Percentiles rank a stretch among this genome's conserved stretches.
These are phyloP conservation scores for Nasonia oneida DNA, from an alignment of 2,888 invertebrate genomes.

Conservation along the genomic window DNA sequence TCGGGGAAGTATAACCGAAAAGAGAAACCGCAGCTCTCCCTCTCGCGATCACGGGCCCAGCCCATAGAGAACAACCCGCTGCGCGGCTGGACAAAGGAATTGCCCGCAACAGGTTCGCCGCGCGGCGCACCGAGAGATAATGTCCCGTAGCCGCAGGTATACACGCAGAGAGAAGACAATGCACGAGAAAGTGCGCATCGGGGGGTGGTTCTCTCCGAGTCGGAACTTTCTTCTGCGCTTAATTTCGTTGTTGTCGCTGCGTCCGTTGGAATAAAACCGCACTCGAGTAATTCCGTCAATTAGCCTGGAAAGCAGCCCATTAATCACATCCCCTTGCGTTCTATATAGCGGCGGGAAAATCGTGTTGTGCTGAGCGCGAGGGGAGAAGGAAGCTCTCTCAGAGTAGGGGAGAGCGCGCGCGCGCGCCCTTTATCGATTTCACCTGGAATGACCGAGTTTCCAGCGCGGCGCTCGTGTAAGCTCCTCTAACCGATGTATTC, in stretches of 20 bases:
- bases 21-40: not conserved
- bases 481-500: not conserved
- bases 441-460: conserved; percentile 63
- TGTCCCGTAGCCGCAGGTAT: conserved; percentile 40
- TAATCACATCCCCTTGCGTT: conserved; percentile 14
- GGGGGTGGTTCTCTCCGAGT: not conserved
- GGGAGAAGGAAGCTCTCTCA: not conserved
- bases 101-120: conserved; percentile 51
- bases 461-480: not conserved
- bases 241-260: not conserved
- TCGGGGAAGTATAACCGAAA: not conserved
- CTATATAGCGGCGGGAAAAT: not conserved
- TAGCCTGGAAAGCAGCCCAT: not conserved
- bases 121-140: conserved; percentile 41
- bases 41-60: not conserved
- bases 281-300: not conserved
- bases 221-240: not conserved
- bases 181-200: not conserved
- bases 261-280: not conserved
- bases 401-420: conserved; percentile 25
- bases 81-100: conserved; percentile 1
- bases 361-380: not conserved
- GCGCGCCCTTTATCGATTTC: conserved; percentile 61
- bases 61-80: conserved; percentile 15
- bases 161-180: not conserved